Base-by-base conservation (phyloP, 2,797 vertebrate genomes). In the Glyptemys insculpta region DNA sequence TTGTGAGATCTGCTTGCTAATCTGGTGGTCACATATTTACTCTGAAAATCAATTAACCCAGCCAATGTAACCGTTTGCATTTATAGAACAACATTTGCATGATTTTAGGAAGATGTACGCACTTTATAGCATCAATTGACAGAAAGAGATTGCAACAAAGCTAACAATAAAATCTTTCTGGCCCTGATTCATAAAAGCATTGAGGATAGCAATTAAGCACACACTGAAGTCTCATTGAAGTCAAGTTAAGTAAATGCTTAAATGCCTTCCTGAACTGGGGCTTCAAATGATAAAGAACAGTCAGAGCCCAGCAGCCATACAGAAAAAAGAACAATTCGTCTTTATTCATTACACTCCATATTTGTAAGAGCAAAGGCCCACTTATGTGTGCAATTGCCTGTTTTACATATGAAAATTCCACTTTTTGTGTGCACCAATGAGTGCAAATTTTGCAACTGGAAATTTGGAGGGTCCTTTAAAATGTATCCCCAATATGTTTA, bases 341-440 rank as follows among this genome's bases (percentile, higher is more conserved):
- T 16, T 49, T 93, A 65, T 34, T 65, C 85, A 94, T 68, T 94
- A 82, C 53, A 85, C 95, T 14, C 41, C 37, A 27, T 76, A 47
- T 76, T 12, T 76, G 41, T 92, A 84, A 74, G 80, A 80, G 37
- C 62, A 87, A 91, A 41, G 80, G 82, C 29, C 79, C 81, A 44
- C 21, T 93, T 92, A 65, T 88, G 83, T 0, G 0, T 95, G 80
- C 92, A 97, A 93, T 90, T 96, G 93, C 87, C 95, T 88, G 10
- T 89, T 96, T 94, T 92, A 84, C 85, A 94, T 96, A 80, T 31
- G 78, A 94, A 96, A 95, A 96, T 87, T 16, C 50, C 89, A 93
- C 83, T n/a, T 76, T 37, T 31, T 86, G 89, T 85, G 83, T 87
- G 89, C 76, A 94, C 94, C 95, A 83, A 50, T 79, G 29, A 54